phyloP scores from a whole-genome alignment of 2,888 invertebrate genomes.

The Volucella inanis region DNA sequence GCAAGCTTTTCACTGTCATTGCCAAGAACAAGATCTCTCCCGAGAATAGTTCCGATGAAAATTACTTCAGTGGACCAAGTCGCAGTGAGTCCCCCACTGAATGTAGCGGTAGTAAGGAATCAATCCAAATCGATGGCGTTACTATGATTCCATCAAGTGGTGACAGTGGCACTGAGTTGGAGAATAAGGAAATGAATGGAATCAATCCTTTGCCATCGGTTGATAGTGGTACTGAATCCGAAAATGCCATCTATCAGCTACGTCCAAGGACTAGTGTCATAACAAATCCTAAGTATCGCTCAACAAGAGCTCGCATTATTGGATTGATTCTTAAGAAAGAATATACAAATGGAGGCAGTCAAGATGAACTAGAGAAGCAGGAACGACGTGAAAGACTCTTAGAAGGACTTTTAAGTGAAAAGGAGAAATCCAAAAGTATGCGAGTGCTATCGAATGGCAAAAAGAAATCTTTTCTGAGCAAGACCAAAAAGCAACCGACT shows the following conservation, averaged over 20 bases:
- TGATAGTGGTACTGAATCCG: constrained; percentile 66
- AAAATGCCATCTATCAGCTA: constrained; percentile 38
- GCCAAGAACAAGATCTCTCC: background rate
- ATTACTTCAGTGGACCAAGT: constrained; percentile 64
- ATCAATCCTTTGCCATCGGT: too few species aligned
- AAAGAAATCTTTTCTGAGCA: constrained; percentile 29
- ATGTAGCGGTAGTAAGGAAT: constrained; percentile 24
- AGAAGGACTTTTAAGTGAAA: constrained; percentile 59
- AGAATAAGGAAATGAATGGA: constrained; percentile 5
- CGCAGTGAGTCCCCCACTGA: constrained; percentile 18
- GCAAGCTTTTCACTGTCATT: constrained; percentile 17
- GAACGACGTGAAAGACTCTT: constrained; percentile 74
- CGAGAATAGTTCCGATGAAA: constrained; percentile 59
- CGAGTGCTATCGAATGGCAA: constrained; percentile 15
- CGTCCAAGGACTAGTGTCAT: constrained; percentile 52
- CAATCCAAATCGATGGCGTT: constrained; percentile 5
- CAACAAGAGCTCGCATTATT: constrained; percentile 78
- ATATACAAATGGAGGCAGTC: constrained; percentile 59
- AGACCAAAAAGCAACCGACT: constrained; percentile 22
- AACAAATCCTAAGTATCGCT: constrained; percentile 73
- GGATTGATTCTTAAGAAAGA: constrained; percentile 78
- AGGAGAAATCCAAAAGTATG: constrained; percentile 49
- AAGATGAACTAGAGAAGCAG: constrained; percentile 43
- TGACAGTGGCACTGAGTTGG: constrained; percentile 67
- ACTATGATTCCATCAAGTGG: constrained; percentile 14